Evolutionary conservation across 2,113 vertebrate genomes (phyloP).

Genomic region (Potamarius usumacintae): DNA sequence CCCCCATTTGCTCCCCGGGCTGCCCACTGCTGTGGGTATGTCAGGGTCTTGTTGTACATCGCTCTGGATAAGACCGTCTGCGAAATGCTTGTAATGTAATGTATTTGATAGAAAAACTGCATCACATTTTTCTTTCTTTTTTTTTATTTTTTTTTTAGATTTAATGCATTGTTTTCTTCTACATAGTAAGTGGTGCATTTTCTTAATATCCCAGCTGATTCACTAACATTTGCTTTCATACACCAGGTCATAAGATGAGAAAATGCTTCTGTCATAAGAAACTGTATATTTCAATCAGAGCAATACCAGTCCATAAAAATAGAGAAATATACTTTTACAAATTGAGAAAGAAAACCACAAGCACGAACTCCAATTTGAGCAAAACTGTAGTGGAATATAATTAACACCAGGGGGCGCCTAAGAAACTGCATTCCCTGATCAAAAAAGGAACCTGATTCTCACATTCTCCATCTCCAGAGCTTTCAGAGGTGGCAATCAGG

Average conservation of each 20-base stretch:
- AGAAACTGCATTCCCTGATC: background rate
- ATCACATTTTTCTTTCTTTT: too few relatives aligned
- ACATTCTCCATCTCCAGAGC: background rate
- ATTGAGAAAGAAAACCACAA: background rate
- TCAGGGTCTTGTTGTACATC: too few relatives aligned
- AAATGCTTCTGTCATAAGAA: background rate
- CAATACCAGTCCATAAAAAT: background rate
- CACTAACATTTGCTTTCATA: background rate
- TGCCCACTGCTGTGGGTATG: too few relatives aligned
- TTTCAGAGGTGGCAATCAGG: background rate
- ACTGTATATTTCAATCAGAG: background rate
- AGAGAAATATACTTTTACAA: background rate
- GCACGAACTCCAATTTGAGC: background rate
- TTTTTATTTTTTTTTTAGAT: background rate
- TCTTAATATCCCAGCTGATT: background rate
- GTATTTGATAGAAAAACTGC: too few relatives aligned
- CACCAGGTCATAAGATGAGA: background rate
- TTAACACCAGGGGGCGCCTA: slow-evolving; percentile 14
- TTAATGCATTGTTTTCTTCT: background rate
- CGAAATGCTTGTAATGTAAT: too few relatives aligned
- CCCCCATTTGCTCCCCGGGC: too few relatives aligned
- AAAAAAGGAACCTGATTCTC: background rate
- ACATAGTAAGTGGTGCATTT: background rate
- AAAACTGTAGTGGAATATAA: background rate
- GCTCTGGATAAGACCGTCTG: too few relatives aligned